phyloP scores from a whole-genome alignment of 2,113 vertebrate genomes.

The Aphyosemion australe region DNA sequence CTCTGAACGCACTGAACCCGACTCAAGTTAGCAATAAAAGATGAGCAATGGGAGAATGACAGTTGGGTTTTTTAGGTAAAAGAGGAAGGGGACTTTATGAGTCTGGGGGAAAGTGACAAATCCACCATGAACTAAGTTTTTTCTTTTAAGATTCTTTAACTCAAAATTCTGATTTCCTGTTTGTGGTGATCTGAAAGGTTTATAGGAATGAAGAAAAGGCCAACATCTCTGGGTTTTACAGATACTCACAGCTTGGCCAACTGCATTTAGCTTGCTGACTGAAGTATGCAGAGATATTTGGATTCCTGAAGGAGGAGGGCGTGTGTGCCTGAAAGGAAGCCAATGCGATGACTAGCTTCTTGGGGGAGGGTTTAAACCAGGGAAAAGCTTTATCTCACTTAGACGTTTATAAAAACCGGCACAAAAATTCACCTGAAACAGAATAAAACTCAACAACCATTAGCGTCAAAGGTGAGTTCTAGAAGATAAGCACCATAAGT shows the following conservation, averaged over 20 bases:
- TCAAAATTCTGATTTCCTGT: too few relatives aligned
- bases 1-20: slow-evolving; percentile 16
- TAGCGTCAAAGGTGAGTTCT: background rate
- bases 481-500: background rate
- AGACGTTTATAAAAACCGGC: slow-evolving; percentile 18
- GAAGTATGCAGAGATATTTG: slow-evolving; percentile 28
- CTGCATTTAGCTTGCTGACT: slow-evolving; percentile 20
- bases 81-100: background rate
- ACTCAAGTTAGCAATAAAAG: slow-evolving; percentile 13
- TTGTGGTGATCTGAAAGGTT: background rate
- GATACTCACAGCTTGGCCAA: slow-evolving; percentile 26
- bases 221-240: slow-evolving; percentile 7
- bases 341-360: slow-evolving; percentile 12
- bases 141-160: too few relatives aligned
- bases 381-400: slow-evolving; percentile 22
- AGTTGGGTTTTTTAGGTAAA: background rate
- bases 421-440: background rate
- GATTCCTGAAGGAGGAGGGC: slow-evolving; percentile 22
- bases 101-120: slow-evolving; percentile 2
- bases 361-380: slow-evolving; percentile 23
- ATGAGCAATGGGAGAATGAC: background rate
- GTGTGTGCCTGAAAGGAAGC: slow-evolving; percentile 23
- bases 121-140: background rate
- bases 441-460: background rate
- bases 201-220: slow-evolving; percentile 6